Conservation (phyloP, 1,140 invertebrate species). For the Brachionus rotundiformis region DNA sequence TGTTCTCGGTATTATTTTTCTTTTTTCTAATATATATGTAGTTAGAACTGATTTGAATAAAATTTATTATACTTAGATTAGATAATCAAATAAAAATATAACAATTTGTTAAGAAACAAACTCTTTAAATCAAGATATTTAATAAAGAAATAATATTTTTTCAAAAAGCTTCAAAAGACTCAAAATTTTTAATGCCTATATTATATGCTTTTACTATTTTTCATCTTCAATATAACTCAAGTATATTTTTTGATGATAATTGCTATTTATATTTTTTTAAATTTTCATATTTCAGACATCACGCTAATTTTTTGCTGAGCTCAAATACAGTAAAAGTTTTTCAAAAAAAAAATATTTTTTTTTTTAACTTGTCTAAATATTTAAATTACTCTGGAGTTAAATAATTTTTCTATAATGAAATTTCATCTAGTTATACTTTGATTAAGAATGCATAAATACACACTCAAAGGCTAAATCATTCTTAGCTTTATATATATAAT, state of each 20-base stretch:
- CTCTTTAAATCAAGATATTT: background rate
- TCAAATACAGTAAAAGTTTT: too few relatives aligned
- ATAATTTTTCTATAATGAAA: background rate
- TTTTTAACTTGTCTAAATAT: background rate
- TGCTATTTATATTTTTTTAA: background rate
- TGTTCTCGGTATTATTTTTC: too few relatives aligned
- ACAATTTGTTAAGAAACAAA: background rate
- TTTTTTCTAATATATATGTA: background rate
- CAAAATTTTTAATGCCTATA: background rate
- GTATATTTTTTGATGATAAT: background rate
- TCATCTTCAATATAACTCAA: background rate
- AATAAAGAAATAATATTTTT: background rate
- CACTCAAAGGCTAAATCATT: background rate
- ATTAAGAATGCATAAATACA: background rate
- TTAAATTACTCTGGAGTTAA: background rate
- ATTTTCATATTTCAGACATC: too few relatives aligned
- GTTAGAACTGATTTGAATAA: background rate
- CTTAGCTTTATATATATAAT: background rate
- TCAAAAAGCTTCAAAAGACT: background rate
- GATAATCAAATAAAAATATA: background rate
- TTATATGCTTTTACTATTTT: background rate
- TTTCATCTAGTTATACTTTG: background rate
- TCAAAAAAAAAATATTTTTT: background rate
- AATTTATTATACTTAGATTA: background rate
- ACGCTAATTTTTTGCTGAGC: too few relatives aligned